Evolutionary conservation across 2,888 invertebrate genomes (phyloP), one percentile per base, ranked within the genome.

Genomic region (Dendrolimus pini): DNA sequence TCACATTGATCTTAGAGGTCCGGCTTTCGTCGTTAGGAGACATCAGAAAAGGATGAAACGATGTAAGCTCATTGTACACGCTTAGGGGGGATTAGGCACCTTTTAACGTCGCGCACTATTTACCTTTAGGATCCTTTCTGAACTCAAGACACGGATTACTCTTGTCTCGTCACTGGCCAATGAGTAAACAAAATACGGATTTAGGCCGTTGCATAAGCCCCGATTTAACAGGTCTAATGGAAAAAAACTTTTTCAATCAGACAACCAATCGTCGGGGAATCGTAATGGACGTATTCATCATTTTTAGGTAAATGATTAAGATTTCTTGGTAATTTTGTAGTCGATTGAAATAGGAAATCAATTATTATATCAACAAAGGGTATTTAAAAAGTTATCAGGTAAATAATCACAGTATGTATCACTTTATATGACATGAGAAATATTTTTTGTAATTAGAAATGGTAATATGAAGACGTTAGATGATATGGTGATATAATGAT

Each of bases 101-200:
- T 89, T 89, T 86, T 87, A 86, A 75, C 83, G 80, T 80, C 72
- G 77, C 71, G 61, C 80, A 84, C 80, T 87, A 86, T 87, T 89
- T 87, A 83, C 83, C 75, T 80, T 78, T 67, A 9, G 47, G 47
- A 47, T 47, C 73, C 73, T 74, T 75, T 73, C 66, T 65, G 62
- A 66, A 61, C 66, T 59, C 59, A 68, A 72, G 69, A 72, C 72
- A 70, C 69, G 78, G 78, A 77, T 80, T 77, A 78, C 70, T 59
- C 62, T 61, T 47, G 68, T 62, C 74, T 77, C 73, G 74, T 78
- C 76, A 77, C 71, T 70, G 68, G 72, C 66, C 70, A 65, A 68
- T 66, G 65, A 69, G 73, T 71, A 73, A 76, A 71, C 74, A 72
- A 66, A 64, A 66, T 69, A 68, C 58, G 62, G 66, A 71, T 69